These are phyloP conservation scores for Apodemus speciosus DNA, from an alignment of 2,113 vertebrate species.

Conservation along the genomic window DNA sequence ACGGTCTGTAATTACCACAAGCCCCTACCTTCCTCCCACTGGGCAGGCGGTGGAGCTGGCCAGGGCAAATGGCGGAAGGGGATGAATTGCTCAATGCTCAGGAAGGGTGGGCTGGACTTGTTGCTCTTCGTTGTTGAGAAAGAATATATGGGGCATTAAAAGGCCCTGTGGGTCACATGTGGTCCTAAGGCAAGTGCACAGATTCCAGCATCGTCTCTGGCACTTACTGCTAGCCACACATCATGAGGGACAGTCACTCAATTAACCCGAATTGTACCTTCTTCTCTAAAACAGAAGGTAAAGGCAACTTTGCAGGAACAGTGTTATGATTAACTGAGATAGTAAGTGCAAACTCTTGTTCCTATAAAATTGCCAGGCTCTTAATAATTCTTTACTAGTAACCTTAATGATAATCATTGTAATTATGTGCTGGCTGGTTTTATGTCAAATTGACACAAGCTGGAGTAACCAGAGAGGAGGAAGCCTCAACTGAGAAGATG, in stretches of 20 bases:
- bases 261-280: background rate
- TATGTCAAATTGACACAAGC: background rate
- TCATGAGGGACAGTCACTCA: background rate
- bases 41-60: constrained; percentile 58
- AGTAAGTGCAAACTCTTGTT: background rate
- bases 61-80: background rate
- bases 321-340: background rate
- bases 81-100: background rate
- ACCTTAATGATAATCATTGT: background rate
- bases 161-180: background rate
- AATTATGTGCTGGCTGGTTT: background rate
- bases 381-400: background rate
- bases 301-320: background rate
- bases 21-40: constrained; percentile 50
- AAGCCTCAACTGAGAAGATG: background rate
- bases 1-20: constrained; percentile 87
- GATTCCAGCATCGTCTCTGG: background rate
- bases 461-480: background rate
- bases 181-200: background rate
- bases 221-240: too few species aligned
- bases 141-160: background rate
- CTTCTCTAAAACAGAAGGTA: background rate
- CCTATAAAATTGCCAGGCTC: background rate
- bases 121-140: constrained; percentile 55
- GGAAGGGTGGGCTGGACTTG: constrained; percentile 17